Evolutionary conservation across 2,888 invertebrate species (phyloP).

Genomic region (Metopia argyrocephala): DNA sequence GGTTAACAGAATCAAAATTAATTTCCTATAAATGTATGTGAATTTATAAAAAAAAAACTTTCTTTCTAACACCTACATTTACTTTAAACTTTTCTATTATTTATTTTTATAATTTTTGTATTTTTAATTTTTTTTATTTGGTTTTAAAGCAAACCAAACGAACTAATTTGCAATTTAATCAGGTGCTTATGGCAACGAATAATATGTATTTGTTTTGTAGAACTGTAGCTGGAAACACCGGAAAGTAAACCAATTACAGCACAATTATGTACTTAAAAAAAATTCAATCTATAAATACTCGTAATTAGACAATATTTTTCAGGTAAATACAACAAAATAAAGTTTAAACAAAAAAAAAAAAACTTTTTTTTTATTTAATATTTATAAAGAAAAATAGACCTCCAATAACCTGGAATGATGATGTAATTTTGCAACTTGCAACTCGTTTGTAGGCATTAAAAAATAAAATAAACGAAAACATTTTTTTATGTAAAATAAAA

Average conservation of each 20-base stretch:
- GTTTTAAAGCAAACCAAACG: no score
- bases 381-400: neutral
- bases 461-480: conserved; percentile 17
- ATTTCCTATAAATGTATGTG: no score
- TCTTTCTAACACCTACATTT: conserved; percentile 38
- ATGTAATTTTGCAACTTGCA: conserved; percentile 53
- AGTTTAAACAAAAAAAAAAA: neutral
- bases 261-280: neutral
- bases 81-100: neutral
- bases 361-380: neutral
- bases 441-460: neutral
- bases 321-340: neutral
- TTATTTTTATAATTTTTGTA: neutral
- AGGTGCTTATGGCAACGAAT: neutral
- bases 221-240: neutral
- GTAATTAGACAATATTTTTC: neutral
- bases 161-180: conserved; percentile 22
- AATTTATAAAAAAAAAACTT: neutral
- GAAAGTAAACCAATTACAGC: conserved; percentile 66
- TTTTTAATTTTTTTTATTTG: neutral
- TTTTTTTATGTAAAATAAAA: conserved; percentile 24
- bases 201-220: neutral
- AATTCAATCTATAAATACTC: conserved; percentile 8
- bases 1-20: neutral
- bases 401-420: conserved; percentile 39